A percentile compares a stretch with the other conserved stretches of the same genome.
phyloP scores from a whole-genome alignment of 2,113 vertebrate genomes.

The Picathartes gymnocephalus region DNA sequence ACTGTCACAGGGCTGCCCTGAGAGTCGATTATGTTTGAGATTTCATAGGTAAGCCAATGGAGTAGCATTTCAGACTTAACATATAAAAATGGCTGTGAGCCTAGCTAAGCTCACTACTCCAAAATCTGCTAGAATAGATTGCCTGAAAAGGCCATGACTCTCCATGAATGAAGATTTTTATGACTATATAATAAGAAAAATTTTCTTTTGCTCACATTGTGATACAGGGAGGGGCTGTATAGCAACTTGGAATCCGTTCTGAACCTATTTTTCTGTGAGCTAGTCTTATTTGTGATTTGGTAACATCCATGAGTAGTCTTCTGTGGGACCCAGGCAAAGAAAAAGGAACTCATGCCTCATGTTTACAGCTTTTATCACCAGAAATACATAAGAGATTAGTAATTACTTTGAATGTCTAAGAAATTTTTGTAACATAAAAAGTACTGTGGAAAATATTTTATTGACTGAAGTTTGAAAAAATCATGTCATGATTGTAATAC shows the following conservation, averaged over 20 bases:
- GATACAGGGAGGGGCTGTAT: background rate
- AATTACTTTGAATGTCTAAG: background rate
- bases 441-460: background rate
- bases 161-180: background rate
- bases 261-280: background rate
- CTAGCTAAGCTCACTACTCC: background rate
- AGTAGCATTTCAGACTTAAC: background rate
- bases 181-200: background rate
- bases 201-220: background rate
- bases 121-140: background rate
- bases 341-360: background rate
- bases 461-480: background rate
- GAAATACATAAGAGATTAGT: background rate
- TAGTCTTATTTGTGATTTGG: background rate
- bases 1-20: background rate
- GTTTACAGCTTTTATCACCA: background rate
- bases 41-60: background rate
- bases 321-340: background rate
- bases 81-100: background rate
- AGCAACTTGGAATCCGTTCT: background rate
- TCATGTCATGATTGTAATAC: background rate
- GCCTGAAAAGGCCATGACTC: background rate
- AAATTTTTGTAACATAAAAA: background rate
- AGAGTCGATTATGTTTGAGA: background rate
- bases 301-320: background rate